Percentiles rank a stretch among this genome's conserved stretches.
Conservation (phyloP, 2,888 invertebrate species). For the Dastarcus helophoroides region DNA sequence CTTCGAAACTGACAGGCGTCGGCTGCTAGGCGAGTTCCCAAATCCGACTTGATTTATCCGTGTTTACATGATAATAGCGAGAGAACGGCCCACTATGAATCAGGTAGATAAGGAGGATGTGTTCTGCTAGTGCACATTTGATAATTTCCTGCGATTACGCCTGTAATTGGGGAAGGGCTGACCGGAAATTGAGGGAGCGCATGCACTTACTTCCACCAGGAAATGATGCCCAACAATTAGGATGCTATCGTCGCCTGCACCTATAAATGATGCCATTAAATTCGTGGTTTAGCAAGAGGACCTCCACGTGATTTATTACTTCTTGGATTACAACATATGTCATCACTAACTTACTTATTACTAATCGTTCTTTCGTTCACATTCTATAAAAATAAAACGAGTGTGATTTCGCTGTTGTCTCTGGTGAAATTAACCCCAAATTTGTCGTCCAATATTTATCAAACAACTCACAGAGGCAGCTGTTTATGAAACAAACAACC, state of each 20-base stretch:
- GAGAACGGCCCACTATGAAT: constrained; percentile 21
- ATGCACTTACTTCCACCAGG: constrained; percentile 35
- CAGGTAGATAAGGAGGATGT: constrained; percentile 33
- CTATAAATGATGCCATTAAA: constrained; percentile 4
- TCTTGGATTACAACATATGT: too few species aligned
- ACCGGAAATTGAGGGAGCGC: constrained; percentile 40
- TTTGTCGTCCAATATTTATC: too few species aligned
- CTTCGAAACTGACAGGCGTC: background rate
- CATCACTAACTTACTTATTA: too few species aligned
- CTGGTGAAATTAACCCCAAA: too few species aligned
- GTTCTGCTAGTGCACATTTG: constrained; percentile 34
- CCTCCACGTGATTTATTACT: constrained; percentile 1
- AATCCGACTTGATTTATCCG: constrained; percentile 11
- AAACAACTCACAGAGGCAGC: too few species aligned
- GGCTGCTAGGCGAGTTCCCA: background rate
- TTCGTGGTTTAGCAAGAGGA: background rate
- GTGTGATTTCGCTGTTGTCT: too few species aligned
- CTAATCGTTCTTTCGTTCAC: too few species aligned
- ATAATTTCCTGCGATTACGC: constrained; percentile 39
- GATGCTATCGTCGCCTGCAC: constrained; percentile 23
- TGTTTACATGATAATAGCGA: constrained; percentile 18
- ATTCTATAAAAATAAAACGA: too few species aligned
- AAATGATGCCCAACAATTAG: constrained; percentile 38
- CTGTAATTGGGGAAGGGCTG: constrained; percentile 32
- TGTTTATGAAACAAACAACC: background rate